Percentiles rank a stretch among this genome's conserved stretches.
phyloP scores from a whole-genome alignment of 2,888 invertebrate genomes.

The Thecocarcelia acutangulata region DNA sequence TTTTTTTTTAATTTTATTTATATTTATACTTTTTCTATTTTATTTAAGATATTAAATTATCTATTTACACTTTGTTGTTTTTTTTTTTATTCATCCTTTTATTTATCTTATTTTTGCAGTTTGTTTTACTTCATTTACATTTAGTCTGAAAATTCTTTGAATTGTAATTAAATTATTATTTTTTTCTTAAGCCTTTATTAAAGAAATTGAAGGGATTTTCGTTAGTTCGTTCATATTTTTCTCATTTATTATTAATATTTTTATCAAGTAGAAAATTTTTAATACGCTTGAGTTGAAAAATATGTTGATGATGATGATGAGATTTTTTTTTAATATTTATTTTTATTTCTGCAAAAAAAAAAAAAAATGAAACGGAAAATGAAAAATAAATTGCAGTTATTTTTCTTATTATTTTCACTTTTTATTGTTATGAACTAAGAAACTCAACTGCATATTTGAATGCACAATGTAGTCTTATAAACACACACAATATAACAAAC shows the following conservation, averaged over 20 bases:
- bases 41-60: too few species aligned
- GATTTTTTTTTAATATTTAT: slow-evolving; percentile 15
- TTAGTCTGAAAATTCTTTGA: background rate
- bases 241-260: slow-evolving; percentile 17
- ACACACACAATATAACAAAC: too few species aligned
- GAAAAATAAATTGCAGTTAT: slow-evolving; percentile 43
- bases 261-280: slow-evolving; percentile 17
- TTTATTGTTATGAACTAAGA: slow-evolving; percentile 54
- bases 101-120: background rate
- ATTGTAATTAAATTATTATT: background rate
- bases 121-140: background rate
- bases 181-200: background rate
- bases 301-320: slow-evolving; percentile 1
- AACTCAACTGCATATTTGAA: slow-evolving; percentile 34
- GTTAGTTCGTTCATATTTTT: background rate
- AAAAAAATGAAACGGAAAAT: slow-evolving; percentile 34
- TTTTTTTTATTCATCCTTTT: background rate
- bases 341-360: slow-evolving; percentile 20
- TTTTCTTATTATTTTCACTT: slow-evolving; percentile 47
- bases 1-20: background rate
- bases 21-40: too few species aligned
- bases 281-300: slow-evolving; percentile 31
- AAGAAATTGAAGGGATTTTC: background rate
- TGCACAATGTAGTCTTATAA: slow-evolving; percentile 35
- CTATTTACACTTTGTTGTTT: background rate